Evolutionary conservation across 2,113 vertebrate genomes (phyloP).

Genomic region (Camelus dromedarius): DNA sequence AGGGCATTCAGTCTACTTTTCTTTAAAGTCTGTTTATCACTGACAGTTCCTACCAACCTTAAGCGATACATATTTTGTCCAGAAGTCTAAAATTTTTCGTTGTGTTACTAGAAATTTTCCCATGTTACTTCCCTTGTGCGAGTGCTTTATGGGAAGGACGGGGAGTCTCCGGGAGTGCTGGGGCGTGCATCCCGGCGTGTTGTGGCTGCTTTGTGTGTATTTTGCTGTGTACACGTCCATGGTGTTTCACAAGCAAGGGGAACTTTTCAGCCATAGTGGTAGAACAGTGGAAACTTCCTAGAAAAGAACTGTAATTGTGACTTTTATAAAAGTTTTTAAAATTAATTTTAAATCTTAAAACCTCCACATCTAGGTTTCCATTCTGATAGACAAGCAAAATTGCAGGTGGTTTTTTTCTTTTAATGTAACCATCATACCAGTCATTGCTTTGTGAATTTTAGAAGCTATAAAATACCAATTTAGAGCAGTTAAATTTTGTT

Average conservation of each 20-base stretch:
- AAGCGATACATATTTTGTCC: conserved; percentile 78
- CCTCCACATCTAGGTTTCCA: conserved; percentile 40
- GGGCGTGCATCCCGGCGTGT: conserved; percentile 64
- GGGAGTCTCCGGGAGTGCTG: conserved; percentile 17
- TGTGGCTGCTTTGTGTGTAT: conserved; percentile 30
- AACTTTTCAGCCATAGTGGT: neutral
- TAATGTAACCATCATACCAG: conserved; percentile 64
- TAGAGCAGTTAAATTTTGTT: conserved; percentile 59
- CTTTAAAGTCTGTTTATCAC: conserved; percentile 77
- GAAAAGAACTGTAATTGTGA: conserved; percentile 15
- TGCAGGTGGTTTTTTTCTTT: conserved; percentile 68
- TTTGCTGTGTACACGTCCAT: neutral
- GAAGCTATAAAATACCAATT: conserved; percentile 65
- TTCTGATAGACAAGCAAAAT: conserved; percentile 54
- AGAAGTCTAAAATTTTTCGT: conserved; percentile 78
- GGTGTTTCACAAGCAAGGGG: neutral
- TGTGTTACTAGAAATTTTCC: conserved; percentile 65
- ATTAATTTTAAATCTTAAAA: conserved; percentile 25
- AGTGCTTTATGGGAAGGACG: conserved; percentile 79
- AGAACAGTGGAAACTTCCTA: neutral
- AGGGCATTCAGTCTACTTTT: conserved; percentile 71
- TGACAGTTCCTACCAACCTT: conserved; percentile 74
- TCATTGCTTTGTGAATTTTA: conserved; percentile 77
- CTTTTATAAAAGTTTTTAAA: neutral
- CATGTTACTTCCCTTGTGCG: conserved; percentile 68